phyloP scores from a whole-genome alignment of 2,113 vertebrate genomes.

The Struthio camelus region DNA sequence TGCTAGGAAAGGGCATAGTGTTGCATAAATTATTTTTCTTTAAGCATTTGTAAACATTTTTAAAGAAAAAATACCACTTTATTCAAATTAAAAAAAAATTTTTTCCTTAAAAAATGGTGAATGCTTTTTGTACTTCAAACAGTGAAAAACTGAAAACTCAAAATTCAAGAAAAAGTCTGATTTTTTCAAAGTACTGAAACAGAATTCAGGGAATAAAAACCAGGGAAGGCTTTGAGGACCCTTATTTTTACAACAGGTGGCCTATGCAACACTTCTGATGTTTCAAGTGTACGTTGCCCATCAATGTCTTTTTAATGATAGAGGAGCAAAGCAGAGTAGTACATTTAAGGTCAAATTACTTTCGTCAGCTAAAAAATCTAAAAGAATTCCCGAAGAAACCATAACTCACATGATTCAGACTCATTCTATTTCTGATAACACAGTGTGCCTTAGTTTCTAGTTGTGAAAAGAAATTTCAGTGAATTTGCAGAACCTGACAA shows the following conservation, averaged over 20 bases:
- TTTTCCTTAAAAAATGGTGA: neutral
- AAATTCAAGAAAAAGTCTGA: neutral
- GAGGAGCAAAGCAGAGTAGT: neutral
- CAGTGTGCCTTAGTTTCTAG: neutral
- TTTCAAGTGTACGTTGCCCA: neutral
- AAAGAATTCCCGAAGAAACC: neutral
- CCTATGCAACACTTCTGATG: neutral
- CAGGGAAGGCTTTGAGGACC: neutral
- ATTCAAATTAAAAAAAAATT: too few species aligned
- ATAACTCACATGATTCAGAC: neutral
- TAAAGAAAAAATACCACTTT: neutral
- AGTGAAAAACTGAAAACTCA: neutral
- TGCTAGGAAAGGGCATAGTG: neutral
- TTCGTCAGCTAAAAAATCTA: neutral
- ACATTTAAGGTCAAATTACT: neutral
- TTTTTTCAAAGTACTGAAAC: neutral
- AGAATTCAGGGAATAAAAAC: neutral
- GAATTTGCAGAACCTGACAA: neutral
- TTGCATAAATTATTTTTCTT: neutral
- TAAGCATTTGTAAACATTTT: neutral
- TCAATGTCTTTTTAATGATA: neutral
- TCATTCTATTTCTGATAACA: neutral
- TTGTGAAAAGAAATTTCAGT: slow-evolving; percentile 28
- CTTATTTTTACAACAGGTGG: neutral
- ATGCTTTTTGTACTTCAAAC: neutral